Evolutionary conservation across 2,113 vertebrate species (phyloP), one percentile per base, ranked within the genome.

Genomic region (Oncorhynchus nerka): DNA sequence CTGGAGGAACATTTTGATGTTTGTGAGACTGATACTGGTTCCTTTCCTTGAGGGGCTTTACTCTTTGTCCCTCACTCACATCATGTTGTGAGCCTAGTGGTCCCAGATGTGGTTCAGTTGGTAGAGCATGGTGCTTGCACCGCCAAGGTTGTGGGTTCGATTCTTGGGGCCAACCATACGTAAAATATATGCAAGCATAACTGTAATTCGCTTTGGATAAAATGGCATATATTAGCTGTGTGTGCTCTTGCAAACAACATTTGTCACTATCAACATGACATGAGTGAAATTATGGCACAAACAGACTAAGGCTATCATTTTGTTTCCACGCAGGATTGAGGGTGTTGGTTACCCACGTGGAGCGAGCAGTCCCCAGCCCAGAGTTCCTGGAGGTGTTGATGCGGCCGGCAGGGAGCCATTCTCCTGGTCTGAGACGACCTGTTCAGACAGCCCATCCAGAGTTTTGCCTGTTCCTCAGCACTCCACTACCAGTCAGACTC

Each of bases 381-480:
- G 51, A 76, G 0, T 77, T 93, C 65, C 72, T 93, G 79, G 67
- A 75, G 66, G 64, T 81, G 28, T 77, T 94, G 73, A 32, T 34
- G 2, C 82, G 59, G 0, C 70, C 80, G 66, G 16, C 15, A 61
- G 74, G 71, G 26, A 32, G 34, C 65, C 22, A 34, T 55, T 61
- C 26, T 12, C 32, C 75, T 49, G 81, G 76, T 62, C 70, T 70
- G 11, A 79, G 68, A 9, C 32, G 49, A 9, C 30, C 68, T 11
- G 16, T 28, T 24, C 72, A 77, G 13, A 4, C 32, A 0, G 66
- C 79, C 61, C 89, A 91, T 49, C 85, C 89, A 4, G 78, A 90
- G 4, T 95, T 95, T 84, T 84, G 76, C 32, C 87, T 97, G 13
- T 91, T 93, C 78, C 88, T 96, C 51, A 94, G 92, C 82, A 95